These are phyloP conservation scores for Molossus alvarezi DNA, from an alignment of 2,797 vertebrate species.

Conservation along the genomic window DNA sequence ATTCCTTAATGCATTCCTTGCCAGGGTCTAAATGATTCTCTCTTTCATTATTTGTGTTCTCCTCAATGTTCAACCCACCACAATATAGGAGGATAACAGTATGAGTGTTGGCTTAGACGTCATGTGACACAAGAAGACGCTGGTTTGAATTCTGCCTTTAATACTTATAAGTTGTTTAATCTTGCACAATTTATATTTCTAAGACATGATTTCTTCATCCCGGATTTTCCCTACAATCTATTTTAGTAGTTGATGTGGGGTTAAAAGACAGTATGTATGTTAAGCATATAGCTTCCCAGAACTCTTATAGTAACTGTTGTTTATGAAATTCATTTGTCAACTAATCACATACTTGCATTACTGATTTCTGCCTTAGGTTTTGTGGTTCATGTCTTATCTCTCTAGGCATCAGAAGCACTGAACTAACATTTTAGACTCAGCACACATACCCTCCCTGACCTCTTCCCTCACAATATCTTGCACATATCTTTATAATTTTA, in stretches of 20 bases:
- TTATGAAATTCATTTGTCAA: not conserved
- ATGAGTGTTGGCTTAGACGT: not conserved
- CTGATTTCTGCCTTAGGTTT: constrained; percentile 6
- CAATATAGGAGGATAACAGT: not conserved
- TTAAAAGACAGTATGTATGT: not conserved
- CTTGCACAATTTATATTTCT: not conserved
- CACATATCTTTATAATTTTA: not conserved
- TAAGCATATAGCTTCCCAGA: not conserved
- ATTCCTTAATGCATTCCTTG: not conserved
- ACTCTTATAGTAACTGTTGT: not conserved
- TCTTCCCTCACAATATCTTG: not conserved
- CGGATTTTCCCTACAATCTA: not conserved
- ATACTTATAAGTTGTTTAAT: not conserved
- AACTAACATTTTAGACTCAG: not conserved
- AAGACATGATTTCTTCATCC: not conserved
- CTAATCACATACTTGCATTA: not conserved
- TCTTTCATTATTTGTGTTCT: not conserved
- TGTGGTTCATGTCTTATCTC: not conserved
- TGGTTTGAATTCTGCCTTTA: constrained; percentile 28
- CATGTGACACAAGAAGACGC: not conserved
- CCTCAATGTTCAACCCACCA: not conserved
- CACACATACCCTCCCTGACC: not conserved
- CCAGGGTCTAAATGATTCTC: not conserved
- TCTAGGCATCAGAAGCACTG: not conserved
- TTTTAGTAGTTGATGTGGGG: not conserved